phyloP scores from a whole-genome alignment of 1,140 invertebrate species.

The Tyrophagus putrescentiae region DNA sequence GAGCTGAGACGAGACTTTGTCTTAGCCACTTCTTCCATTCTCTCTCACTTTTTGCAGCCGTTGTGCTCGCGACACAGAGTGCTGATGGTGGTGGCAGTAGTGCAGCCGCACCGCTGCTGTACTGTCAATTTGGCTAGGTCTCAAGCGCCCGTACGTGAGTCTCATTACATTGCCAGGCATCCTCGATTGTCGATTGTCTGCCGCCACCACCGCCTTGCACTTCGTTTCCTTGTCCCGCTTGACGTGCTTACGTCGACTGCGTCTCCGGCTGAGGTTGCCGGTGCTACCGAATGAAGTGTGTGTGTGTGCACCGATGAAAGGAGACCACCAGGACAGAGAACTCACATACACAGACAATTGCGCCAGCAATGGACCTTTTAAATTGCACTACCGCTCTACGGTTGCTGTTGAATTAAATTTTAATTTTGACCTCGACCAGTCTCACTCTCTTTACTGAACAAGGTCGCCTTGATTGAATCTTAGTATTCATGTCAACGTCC shows the following conservation, averaged over 20 bases:
- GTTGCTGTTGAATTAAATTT: background rate
- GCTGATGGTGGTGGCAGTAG: no score
- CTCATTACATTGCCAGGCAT: background rate
- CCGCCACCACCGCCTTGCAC: background rate
- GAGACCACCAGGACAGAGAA: no score
- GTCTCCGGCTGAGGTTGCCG: background rate
- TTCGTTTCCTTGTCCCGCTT: background rate
- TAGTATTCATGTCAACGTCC: conserved; percentile 6
- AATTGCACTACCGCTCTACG: no score
- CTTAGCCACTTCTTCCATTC: conserved; percentile 2
- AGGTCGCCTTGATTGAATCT: conserved; percentile 11
- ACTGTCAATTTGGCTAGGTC: background rate
- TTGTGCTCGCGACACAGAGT: no score
- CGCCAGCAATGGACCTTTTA: no score
- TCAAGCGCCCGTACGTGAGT: conserved; percentile 8
- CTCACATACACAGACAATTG: no score
- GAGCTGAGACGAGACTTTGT: background rate
- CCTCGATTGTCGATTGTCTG: no score
- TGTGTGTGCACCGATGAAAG: no score
- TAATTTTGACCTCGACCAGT: background rate
- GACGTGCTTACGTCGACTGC: background rate
- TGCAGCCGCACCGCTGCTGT: no score
- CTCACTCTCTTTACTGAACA: no score
- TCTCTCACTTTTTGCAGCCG: no score
- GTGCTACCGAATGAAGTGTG: no score